Conservation (phyloP, 2,888 invertebrate genomes). For the Lasioglossum malachurum region DNA sequence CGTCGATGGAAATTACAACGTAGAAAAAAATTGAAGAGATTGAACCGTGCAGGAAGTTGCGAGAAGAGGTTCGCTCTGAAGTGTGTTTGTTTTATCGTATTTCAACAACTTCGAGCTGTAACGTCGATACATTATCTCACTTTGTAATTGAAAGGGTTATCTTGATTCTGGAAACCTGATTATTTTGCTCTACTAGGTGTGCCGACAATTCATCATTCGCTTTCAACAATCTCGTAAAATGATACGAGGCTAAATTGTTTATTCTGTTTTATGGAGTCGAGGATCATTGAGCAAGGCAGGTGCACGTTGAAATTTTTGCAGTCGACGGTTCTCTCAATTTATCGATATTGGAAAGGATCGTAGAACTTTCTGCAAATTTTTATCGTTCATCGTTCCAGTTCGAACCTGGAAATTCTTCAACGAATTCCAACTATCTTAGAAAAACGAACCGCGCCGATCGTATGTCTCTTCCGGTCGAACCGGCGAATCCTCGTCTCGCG, state of each 20-base stretch:
- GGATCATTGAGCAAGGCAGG: background rate
- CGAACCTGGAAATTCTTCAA: no score
- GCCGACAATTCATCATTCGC: background rate
- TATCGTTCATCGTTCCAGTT: background rate
- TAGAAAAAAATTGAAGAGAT: background rate
- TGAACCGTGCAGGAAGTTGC: background rate
- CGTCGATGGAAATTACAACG: background rate
- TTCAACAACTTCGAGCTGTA: background rate
- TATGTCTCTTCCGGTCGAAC: background rate
- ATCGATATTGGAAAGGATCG: background rate
- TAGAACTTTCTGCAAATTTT: background rate
- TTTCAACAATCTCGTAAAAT: background rate
- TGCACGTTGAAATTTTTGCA: background rate
- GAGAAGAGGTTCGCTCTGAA: background rate
- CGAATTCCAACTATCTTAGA: no score
- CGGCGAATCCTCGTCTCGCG: constrained; percentile 18
- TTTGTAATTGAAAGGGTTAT: background rate
- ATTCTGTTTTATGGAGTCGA: background rate
- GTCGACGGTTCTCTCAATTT: background rate
- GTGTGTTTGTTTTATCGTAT: background rate
- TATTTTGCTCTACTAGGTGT: background rate
- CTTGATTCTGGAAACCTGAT: background rate
- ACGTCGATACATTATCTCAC: background rate
- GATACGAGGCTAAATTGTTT: background rate
- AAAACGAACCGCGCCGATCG: background rate